Evolutionary conservation across 2,113 vertebrate species (phyloP).

Genomic region (Cebidichthys violaceus): DNA sequence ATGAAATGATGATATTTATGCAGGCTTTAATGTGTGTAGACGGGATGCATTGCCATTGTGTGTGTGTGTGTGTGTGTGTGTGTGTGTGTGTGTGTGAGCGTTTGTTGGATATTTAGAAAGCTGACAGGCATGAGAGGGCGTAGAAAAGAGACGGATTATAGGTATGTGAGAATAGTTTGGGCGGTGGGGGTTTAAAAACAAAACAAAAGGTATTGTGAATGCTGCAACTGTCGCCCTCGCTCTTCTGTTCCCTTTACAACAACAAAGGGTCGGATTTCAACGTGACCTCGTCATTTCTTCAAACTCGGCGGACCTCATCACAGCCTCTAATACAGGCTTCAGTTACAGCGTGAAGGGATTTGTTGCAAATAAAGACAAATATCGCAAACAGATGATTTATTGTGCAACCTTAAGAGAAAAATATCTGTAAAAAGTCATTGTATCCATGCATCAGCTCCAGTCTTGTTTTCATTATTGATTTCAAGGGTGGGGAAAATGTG

Average conservation of each 20-base stretch:
- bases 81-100: background rate
- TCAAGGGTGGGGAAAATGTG: background rate
- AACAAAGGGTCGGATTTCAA: constrained; percentile 40
- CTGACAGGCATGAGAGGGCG: constrained; percentile 28
- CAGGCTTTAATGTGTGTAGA: background rate
- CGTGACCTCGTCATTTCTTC: constrained; percentile 46
- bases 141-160: constrained; percentile 19
- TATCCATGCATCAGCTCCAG: background rate
- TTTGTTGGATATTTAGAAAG: constrained; percentile 29
- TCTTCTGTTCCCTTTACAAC: constrained; percentile 53
- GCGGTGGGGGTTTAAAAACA: constrained; percentile 5
- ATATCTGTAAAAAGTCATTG: constrained; percentile 5
- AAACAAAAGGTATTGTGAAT: constrained; percentile 6
- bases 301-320: background rate
- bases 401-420: background rate
- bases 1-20: constrained; percentile 3
- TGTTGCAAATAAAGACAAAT: background rate
- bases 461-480: constrained; percentile 42
- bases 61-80: background rate
- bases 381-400: background rate
- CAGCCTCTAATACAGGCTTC: background rate
- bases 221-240: constrained; percentile 4
- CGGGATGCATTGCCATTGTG: constrained; percentile 3
- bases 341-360: background rate
- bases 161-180: background rate